phyloP scores from a whole-genome alignment of 2,797 vertebrate genomes.

The Bradypodion pumilum region DNA sequence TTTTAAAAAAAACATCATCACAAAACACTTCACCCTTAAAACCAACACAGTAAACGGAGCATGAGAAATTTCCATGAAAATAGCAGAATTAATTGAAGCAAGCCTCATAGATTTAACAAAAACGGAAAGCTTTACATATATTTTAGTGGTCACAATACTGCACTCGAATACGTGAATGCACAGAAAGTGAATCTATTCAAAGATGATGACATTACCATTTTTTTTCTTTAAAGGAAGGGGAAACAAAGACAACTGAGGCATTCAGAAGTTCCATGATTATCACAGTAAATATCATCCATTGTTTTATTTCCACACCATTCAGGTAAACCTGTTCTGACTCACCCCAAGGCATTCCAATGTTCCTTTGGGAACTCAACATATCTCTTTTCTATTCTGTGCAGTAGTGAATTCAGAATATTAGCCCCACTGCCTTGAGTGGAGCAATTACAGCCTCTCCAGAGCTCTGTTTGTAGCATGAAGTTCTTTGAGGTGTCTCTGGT shows the following conservation, averaged over 20 bases:
- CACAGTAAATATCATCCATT: conserved; percentile 28
- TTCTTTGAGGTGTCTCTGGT: not conserved
- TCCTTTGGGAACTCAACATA: not conserved
- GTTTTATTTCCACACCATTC: not conserved
- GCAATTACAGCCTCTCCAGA: not conserved
- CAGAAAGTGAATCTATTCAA: conserved; percentile 67
- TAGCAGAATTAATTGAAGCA: conserved; percentile 62
- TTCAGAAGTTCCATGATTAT: conserved; percentile 53
- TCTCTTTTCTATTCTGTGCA: not conserved
- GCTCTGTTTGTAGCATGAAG: not conserved
- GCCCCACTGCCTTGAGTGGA: not conserved
- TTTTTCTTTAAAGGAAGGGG: not conserved
- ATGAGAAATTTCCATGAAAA: conserved; percentile 62
- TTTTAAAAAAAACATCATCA: conserved; percentile 43
- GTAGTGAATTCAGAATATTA: not conserved
- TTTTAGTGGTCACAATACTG: conserved; percentile 77
- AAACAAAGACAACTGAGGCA: conserved; percentile 58
- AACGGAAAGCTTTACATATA: conserved; percentile 61
- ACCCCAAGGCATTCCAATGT: not conserved
- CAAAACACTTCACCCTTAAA: conserved; percentile 40
- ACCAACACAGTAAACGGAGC: conserved; percentile 57
- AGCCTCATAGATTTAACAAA: conserved; percentile 66
- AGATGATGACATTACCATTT: conserved; percentile 57
- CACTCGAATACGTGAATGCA: conserved; percentile 63
- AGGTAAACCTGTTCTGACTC: not conserved